phyloP scores from a whole-genome alignment of 92 coral and sea anemone species.

The Parazoanthus swiftii region DNA sequence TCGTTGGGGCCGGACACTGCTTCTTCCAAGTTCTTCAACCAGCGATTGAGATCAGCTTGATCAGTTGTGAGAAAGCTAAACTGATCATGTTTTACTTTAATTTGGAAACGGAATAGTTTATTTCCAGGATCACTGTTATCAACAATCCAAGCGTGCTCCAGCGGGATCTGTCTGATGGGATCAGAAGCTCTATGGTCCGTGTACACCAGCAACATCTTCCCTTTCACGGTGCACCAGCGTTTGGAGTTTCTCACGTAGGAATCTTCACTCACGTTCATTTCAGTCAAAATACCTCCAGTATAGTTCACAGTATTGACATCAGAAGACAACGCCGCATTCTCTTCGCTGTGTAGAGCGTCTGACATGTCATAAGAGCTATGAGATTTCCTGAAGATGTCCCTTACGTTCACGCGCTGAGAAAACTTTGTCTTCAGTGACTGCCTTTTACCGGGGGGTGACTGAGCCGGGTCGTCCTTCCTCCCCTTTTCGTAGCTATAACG shows the following conservation, averaged over 20 bases:
- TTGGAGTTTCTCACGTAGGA: slow-evolving; percentile 51
- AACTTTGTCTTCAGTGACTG: slow-evolving; percentile 74
- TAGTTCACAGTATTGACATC: slow-evolving; percentile 70
- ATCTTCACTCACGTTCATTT: slow-evolving; percentile 57
- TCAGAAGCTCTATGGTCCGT: slow-evolving; percentile 66
- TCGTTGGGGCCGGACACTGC: slow-evolving; percentile 57
- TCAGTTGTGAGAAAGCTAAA: slow-evolving; percentile 56
- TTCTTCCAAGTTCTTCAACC: slow-evolving; percentile 70
- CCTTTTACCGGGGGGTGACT: slow-evolving; percentile 61
- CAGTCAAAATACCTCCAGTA: slow-evolving; percentile 73
- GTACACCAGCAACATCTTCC: slow-evolving; percentile 67
- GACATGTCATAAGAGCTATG: slow-evolving; percentile 79
- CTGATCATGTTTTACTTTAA: slow-evolving; percentile 55
- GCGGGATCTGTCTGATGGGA: slow-evolving; percentile 67
- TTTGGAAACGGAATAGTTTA: slow-evolving; percentile 65
- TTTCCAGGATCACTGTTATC: slow-evolving; percentile 66
- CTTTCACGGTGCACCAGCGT: slow-evolving; percentile 80
- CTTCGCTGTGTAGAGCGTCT: slow-evolving; percentile 47
- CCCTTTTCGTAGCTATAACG: slow-evolving; percentile 48
- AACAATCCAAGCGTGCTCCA: slow-evolving; percentile 51
- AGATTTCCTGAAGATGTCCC: slow-evolving; percentile 75
- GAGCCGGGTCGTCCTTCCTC: slow-evolving; percentile 63
- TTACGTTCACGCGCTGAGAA: slow-evolving; percentile 72
- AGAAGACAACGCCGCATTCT: slow-evolving; percentile 38
- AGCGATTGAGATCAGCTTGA: slow-evolving; percentile 67